These are phyloP conservation scores for Lamellibrachia columna DNA, from an alignment of 2,888 invertebrate genomes.

Conservation along the genomic window DNA sequence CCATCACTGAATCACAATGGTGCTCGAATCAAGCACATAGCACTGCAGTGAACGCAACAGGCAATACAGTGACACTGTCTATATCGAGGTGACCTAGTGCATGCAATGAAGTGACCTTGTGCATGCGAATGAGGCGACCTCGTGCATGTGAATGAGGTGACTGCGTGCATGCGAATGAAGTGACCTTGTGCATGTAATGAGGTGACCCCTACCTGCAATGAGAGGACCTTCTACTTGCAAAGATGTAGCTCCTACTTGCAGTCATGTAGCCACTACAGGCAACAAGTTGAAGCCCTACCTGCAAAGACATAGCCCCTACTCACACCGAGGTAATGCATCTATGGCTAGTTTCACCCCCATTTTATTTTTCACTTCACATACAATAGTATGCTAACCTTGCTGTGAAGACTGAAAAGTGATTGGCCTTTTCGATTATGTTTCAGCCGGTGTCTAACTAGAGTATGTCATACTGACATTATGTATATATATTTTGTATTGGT, in stretches of 20 bases:
- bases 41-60: not conserved
- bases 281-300: too few relatives aligned
- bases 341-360: not conserved
- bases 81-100: not conserved
- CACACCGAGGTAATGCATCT: too few relatives aligned
- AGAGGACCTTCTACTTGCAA: not conserved
- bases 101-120: too few relatives aligned
- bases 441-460: not conserved
- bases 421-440: not conserved
- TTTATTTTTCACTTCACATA: not conserved
- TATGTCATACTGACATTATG: not conserved
- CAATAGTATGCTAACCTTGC: not conserved
- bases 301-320: too few relatives aligned
- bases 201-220: not conserved
- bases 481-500: not conserved
- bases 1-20: constrained; percentile 49
- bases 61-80: not conserved
- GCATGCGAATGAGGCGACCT: too few relatives aligned
- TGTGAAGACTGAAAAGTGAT: not conserved
- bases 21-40: constrained; percentile 29
- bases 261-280: too few relatives aligned
- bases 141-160: too few relatives aligned
- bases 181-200: not conserved
- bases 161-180: too few relatives aligned
- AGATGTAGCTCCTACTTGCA: not conserved